A percentile compares a stretch with the other conserved stretches of the same genome.
Evolutionary conservation across 2,888 invertebrate species (phyloP).

Genomic region (Harpalus rubripes): DNA sequence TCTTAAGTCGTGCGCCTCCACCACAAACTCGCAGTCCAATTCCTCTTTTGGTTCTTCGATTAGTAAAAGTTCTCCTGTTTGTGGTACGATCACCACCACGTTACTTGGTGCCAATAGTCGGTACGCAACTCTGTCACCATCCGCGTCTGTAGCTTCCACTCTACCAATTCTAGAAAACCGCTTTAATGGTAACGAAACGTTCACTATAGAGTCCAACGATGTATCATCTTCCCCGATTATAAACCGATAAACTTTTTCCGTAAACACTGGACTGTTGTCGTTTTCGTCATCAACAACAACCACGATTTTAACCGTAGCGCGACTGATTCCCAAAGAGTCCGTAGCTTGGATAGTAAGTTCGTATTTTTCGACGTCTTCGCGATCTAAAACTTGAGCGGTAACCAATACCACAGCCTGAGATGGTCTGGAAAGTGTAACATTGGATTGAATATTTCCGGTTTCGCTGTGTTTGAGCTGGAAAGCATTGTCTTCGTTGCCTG

Average conservation of each 20-base stretch:
- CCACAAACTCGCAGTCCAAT: conserved; percentile 82
- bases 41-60: conserved; percentile 87
- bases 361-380: conserved; percentile 87
- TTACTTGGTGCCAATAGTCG: conserved; percentile 89
- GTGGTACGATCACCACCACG: conserved; percentile 93
- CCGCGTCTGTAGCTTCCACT: conserved; percentile 92
- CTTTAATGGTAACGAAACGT: conserved; percentile 84
- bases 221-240: conserved; percentile 83
- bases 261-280: conserved; percentile 94
- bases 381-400: conserved; percentile 87
- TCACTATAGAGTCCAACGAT: conserved; percentile 78
- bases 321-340: conserved; percentile 89
- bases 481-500: conserved; percentile 86
- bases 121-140: conserved; percentile 95
- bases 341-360: conserved; percentile 89
- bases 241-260: conserved; percentile 88
- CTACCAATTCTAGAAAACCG: conserved; percentile 91
- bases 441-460: conserved; percentile 77
- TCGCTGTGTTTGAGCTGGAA: conserved; percentile 86
- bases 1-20: conserved; percentile 91
- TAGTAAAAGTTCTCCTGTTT: conserved; percentile 93
- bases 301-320: conserved; percentile 87
- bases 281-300: conserved; percentile 92
- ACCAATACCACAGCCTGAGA: conserved; percentile 86
- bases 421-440: conserved; percentile 77